Percentiles rank a stretch among this genome's conserved stretches.
Conservation (phyloP, 1,140 invertebrate species). For the Zaprionus capensis region DNA sequence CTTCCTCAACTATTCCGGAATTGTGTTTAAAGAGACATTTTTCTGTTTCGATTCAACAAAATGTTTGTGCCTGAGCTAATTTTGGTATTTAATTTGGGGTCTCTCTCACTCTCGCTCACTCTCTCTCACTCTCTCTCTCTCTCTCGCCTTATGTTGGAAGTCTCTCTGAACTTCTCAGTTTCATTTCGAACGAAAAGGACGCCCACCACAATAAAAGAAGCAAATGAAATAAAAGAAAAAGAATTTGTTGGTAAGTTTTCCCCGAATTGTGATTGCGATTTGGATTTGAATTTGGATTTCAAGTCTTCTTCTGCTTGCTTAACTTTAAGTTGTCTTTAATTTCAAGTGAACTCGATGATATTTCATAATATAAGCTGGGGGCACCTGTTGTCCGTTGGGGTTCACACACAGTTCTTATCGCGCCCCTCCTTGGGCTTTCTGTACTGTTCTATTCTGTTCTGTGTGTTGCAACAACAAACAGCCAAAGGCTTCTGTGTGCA, state of each 20-base stretch:
- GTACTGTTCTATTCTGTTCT: no score
- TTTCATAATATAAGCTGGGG: background rate
- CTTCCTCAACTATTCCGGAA: background rate
- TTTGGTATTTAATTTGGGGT: background rate
- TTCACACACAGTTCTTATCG: conserved; percentile 15
- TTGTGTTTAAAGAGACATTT: background rate
- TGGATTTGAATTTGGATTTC: background rate
- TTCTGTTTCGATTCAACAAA: background rate
- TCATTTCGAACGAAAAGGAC: background rate
- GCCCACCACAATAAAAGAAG: background rate
- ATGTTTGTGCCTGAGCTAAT: background rate
- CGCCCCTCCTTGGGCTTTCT: background rate
- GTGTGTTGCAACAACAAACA: background rate
- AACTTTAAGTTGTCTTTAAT: background rate
- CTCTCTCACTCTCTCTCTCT: no score
- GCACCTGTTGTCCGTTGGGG: conserved; percentile 19
- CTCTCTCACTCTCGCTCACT: background rate
- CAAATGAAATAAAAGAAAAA: background rate
- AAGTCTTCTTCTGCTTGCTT: background rate
- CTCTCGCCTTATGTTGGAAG: background rate
- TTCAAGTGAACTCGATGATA: background rate
- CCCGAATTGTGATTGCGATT: background rate
- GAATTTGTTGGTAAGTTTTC: background rate
- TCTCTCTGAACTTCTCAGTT: background rate
- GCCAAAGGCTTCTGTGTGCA: conserved; percentile 1